Conservation (phyloP, 53 echinoderm and acorn worm species). For the Holothuria scabra region DNA sequence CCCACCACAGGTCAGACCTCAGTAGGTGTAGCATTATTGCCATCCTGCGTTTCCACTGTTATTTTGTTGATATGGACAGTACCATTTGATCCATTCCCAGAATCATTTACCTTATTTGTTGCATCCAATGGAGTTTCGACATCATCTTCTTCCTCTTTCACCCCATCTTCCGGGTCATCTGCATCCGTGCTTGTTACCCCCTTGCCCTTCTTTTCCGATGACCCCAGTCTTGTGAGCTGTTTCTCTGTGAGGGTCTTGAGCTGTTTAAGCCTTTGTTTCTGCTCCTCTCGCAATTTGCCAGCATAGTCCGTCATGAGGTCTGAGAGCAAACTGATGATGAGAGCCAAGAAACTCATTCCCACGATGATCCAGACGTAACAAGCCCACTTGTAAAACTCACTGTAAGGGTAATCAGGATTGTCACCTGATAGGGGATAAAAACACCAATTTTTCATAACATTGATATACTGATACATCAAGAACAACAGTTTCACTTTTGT, state of each 20-base stretch:
- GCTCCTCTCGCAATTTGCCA: slow-evolving; percentile 46
- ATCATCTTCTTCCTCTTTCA: slow-evolving; percentile 19
- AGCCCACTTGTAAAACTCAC: slow-evolving; percentile 55
- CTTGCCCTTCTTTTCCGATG: slow-evolving; percentile 13
- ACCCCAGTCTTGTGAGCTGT: slow-evolving; percentile 29
- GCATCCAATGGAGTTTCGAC: background rate
- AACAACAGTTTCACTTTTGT: no score
- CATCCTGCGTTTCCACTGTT: background rate
- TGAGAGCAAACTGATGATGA: slow-evolving; percentile 64
- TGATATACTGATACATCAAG: background rate
- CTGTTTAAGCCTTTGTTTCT: slow-evolving; percentile 39
- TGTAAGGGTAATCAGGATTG: slow-evolving; percentile 58
- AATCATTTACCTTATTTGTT: slow-evolving; percentile 19
- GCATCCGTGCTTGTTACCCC: background rate
- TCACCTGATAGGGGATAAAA: slow-evolving; percentile 24
- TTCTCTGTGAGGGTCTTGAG: slow-evolving; percentile 34
- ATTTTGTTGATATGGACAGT: slow-evolving; percentile 9
- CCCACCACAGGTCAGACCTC: slow-evolving; percentile 26
- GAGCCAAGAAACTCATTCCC: slow-evolving; percentile 66
- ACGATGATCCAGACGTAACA: slow-evolving; percentile 74
- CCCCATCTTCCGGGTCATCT: background rate
- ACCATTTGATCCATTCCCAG: slow-evolving; percentile 13
- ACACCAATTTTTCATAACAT: background rate
- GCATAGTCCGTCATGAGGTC: slow-evolving; percentile 58
- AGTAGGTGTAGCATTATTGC: background rate